Base-by-base conservation (phyloP, 2,113 vertebrate species). In the Malurus elegans region DNA sequence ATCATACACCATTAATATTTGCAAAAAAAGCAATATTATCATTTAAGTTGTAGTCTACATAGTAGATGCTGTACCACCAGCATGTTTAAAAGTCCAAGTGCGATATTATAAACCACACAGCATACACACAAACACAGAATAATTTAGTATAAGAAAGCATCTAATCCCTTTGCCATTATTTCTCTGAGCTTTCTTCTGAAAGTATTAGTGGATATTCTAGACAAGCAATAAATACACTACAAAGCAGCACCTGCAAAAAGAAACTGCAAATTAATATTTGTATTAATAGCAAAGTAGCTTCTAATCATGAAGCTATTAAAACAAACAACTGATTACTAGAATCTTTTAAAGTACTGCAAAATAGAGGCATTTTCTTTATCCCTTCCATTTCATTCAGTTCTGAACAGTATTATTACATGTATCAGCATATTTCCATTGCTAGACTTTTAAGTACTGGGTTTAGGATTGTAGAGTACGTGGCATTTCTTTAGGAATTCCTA, bases 101-200 rank as follows among this genome's bases (percentile, higher is more conserved):
- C 45, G 95, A 8, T 74, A 65, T 38, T 88, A 45, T 24, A 79
- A 71, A 61, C 17, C 15, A 64, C 40, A 48, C 6, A 79, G 31
- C 3, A 29, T 19, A 64, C 19, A 61, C 10, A 65, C 36, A 29
- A 8, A 60, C 0, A 51, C 4, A 78, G 28, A 80, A n/a, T 61
- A 32, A 61, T 83, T 73, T 70, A 79, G 51, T 80, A 95, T 60
- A 94, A 79, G 81, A 97, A 85, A 89, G 51, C 44, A 93, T 95
- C 70, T 31, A 92, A 82, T 51, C 95, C 97, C 32, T 95, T 97
- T 93, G 92, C 83, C 91, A 95, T 95, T 44, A 98, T 96, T 91
- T 89, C 57, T 86, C 75, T 97, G 38, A 98, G 90, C 74, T 98
- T 98, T 96, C 81, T 91, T 98, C 96, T 91, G 98, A 97, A 97